A percentile compares a stretch with the other conserved stretches of the same genome.
Conservation (phyloP, 2,888 invertebrate genomes). For the Gymnosoma rotundatum region DNA sequence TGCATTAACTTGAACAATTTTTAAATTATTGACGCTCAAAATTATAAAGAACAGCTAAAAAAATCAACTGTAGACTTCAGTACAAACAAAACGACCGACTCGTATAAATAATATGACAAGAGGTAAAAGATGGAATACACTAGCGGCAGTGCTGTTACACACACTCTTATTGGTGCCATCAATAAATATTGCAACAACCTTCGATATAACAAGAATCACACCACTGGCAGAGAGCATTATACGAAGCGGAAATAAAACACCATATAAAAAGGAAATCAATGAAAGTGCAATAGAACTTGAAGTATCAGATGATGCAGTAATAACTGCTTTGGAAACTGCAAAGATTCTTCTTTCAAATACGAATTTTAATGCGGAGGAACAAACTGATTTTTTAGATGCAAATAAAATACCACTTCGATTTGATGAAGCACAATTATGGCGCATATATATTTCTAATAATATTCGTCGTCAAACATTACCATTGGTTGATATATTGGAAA, state of each 20-base stretch:
- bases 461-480: conserved; percentile 72
- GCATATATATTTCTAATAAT: conserved; percentile 78
- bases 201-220: conserved; percentile 64
- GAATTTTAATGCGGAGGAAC: neutral
- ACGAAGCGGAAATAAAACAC: conserved; percentile 73
- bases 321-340: neutral
- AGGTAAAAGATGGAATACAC: conserved; percentile 58
- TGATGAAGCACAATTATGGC: conserved; percentile 79
- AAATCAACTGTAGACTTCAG: neutral
- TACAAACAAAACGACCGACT: conserved; percentile 15
- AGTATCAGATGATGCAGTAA: conserved; percentile 1
- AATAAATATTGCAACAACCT: conserved; percentile 57
- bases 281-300: conserved; percentile 47
- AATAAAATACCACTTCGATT: conserved; percentile 77
- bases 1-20: conserved; percentile 19
- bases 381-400: conserved; percentile 70
- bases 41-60: neutral
- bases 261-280: conserved; percentile 71
- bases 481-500: conserved; percentile 76
- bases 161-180: conserved; percentile 45
- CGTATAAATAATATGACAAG: conserved; percentile 41
- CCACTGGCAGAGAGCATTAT: conserved; percentile 66
- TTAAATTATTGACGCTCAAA: conserved; percentile 29
- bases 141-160: conserved; percentile 54
- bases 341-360: conserved; percentile 5